Conservation (phyloP, 2,113 vertebrate species). For the Tetraodon nigroviridis region DNA sequence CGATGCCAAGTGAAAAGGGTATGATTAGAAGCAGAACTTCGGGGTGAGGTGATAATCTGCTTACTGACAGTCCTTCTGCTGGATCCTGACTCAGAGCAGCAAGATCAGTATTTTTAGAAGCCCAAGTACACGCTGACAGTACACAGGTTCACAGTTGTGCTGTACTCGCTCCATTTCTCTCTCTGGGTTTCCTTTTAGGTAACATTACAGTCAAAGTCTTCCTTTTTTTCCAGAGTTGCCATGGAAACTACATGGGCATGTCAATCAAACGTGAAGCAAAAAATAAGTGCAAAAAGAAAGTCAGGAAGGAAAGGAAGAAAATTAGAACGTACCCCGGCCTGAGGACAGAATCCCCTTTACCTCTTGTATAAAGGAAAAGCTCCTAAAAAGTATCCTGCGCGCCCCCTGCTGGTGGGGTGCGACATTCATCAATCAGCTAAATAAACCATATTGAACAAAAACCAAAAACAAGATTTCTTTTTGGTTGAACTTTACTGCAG, state of each 20-base stretch:
- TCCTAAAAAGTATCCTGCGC: too few species aligned
- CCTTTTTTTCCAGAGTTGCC: conserved; percentile 52
- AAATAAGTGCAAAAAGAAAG: conserved; percentile 47
- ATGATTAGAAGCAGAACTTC: not conserved
- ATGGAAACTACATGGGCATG: conserved; percentile 70
- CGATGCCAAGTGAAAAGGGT: not conserved
- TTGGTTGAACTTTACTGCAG: too few species aligned
- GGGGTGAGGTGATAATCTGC: not conserved
- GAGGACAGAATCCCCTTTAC: too few species aligned
- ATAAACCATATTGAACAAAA: too few species aligned
- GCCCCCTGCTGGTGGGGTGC: too few species aligned
- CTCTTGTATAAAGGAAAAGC: too few species aligned
- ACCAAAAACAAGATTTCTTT: too few species aligned
- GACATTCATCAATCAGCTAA: too few species aligned
- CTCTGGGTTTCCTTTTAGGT: conserved; percentile 29
- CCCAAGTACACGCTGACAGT: conserved; percentile 4
- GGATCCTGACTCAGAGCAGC: not conserved
- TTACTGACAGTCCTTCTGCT: too few species aligned
- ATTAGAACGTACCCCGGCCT: not conserved
- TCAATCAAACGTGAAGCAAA: conserved; percentile 59
- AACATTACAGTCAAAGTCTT: conserved; percentile 30
- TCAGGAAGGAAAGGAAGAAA: not conserved
- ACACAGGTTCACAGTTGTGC: conserved; percentile 6
- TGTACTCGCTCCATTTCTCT: conserved; percentile 7
- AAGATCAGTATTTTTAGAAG: conserved; percentile 26